Evolutionary conservation across 2,113 vertebrate genomes (phyloP).

Genomic region (Planiliza haematocheilus): DNA sequence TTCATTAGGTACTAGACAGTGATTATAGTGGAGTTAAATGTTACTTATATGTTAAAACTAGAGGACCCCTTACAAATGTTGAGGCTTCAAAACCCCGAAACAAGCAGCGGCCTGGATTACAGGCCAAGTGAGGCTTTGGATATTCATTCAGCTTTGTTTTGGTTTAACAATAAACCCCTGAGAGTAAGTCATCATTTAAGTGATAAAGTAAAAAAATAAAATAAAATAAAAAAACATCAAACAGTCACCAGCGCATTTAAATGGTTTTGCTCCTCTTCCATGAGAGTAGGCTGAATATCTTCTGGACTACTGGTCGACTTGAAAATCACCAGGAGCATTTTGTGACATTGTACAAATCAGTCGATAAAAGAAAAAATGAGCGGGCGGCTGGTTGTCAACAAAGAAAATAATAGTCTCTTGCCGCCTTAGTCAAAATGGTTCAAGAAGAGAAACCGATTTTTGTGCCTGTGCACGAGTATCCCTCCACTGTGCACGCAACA

Average conservation of each 20-base stretch:
- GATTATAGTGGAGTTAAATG: not conserved
- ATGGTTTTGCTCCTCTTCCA: not conserved
- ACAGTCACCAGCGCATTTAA: not conserved
- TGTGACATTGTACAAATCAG: not conserved
- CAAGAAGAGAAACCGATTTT: not conserved
- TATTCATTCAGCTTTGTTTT: not conserved
- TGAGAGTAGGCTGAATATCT: not conserved
- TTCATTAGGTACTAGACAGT: constrained; percentile 47
- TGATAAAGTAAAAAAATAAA: too few species aligned
- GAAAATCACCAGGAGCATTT: not conserved
- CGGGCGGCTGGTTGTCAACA: not conserved
- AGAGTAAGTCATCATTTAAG: not conserved
- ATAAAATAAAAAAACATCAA: not conserved
- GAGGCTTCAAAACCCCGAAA: not conserved
- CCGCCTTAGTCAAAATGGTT: not conserved
- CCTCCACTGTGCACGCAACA: not conserved
- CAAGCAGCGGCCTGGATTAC: not conserved
- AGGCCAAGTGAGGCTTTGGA: not conserved
- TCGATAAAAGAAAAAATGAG: not conserved
- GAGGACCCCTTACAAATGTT: constrained; percentile 10
- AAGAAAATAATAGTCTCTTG: not conserved
- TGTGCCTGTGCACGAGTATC: too few species aligned
- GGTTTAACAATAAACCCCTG: not conserved
- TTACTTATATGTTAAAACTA: not conserved
- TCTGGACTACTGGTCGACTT: not conserved